Percentiles rank a stretch among this genome's conserved stretches.
Conservation (phyloP, 1,140 invertebrate genomes). For the Zaprionus inermis region DNA sequence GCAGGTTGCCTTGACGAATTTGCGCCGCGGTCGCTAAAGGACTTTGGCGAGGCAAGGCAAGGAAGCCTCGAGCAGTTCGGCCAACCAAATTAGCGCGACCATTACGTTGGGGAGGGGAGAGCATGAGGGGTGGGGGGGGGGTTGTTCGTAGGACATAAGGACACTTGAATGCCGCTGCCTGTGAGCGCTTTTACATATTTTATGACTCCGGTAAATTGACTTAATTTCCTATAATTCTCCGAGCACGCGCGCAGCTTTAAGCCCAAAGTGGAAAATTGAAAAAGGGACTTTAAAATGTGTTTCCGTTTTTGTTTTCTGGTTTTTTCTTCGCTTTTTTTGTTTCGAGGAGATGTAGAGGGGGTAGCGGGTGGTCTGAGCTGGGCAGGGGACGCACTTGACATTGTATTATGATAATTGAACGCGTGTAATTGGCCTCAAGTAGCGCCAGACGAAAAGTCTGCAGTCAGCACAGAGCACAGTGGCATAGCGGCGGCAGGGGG, state of each 20-base stretch:
- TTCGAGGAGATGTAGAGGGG: too few relatives aligned
- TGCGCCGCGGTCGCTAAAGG: slow-evolving; percentile 59
- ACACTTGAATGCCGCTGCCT: slow-evolving; percentile 49
- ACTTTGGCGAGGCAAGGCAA: slow-evolving; percentile 21
- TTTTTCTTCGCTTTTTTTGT: slow-evolving; percentile 26
- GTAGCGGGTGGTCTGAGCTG: background rate
- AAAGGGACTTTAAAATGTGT: slow-evolving; percentile 57
- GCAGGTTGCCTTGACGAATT: slow-evolving; percentile 77
- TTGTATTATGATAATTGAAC: slow-evolving; percentile 84
- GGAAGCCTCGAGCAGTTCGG: slow-evolving; percentile 47
- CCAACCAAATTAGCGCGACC: slow-evolving; percentile 71
- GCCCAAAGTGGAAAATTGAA: slow-evolving; percentile 66
- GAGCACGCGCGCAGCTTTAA: slow-evolving; percentile 50
- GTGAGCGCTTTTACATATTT: slow-evolving; percentile 72
- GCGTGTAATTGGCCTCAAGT: slow-evolving; percentile 80
- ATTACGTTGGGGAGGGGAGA: slow-evolving; percentile 15
- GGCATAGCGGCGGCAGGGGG: slow-evolving; percentile 7
- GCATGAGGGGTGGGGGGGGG: background rate
- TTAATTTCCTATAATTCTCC: slow-evolving; percentile 77
- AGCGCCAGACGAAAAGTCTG: slow-evolving; percentile 45
- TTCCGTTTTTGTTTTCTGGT: slow-evolving; percentile 18
- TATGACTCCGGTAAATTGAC: slow-evolving; percentile 77
- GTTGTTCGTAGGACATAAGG: slow-evolving; percentile 38
- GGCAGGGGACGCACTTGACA: slow-evolving; percentile 50
- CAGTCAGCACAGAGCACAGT: slow-evolving; percentile 44